phyloP scores from a whole-genome alignment of 2,113 vertebrate genomes.

The Ptychochromis oligacanthus region DNA sequence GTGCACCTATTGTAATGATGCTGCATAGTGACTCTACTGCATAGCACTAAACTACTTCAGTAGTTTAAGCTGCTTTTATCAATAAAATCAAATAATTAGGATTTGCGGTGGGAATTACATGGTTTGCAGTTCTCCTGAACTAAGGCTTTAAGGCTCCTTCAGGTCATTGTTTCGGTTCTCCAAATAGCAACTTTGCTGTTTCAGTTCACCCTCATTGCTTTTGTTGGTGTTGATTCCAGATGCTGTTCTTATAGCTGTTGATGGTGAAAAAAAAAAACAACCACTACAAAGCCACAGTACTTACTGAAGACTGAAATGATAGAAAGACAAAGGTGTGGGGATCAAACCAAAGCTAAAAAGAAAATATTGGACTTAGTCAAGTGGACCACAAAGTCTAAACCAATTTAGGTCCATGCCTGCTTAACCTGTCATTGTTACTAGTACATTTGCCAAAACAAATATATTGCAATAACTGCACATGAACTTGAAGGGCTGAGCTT shows the following conservation, averaged over 20 bases:
- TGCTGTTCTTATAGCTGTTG: neutral
- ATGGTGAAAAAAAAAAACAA: neutral
- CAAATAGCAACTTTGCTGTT: neutral
- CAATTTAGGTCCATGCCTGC: neutral
- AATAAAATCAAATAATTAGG: no score
- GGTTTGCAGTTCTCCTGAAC: neutral
- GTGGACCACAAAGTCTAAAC: neutral
- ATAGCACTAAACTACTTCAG: neutral
- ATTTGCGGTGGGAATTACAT: neutral
- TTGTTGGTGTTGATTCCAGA: neutral
- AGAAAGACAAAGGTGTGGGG: neutral
- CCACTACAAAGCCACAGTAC: neutral
- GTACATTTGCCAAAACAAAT: neutral
- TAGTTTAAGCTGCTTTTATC: neutral
- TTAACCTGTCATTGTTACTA: neutral
- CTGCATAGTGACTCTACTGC: neutral
- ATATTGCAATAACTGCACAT: neutral
- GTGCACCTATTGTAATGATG: neutral
- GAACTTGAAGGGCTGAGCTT: neutral
- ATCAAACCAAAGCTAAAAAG: neutral
- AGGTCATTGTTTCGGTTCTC: neutral
- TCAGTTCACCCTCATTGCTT: neutral
- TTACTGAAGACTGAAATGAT: neutral
- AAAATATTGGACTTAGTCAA: neutral
- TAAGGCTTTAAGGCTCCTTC: neutral